A percentile compares a stretch with the other conserved stretches of the same genome.
Evolutionary conservation across 2,113 vertebrate genomes (phyloP).

Genomic region (Perca schrenkii): DNA sequence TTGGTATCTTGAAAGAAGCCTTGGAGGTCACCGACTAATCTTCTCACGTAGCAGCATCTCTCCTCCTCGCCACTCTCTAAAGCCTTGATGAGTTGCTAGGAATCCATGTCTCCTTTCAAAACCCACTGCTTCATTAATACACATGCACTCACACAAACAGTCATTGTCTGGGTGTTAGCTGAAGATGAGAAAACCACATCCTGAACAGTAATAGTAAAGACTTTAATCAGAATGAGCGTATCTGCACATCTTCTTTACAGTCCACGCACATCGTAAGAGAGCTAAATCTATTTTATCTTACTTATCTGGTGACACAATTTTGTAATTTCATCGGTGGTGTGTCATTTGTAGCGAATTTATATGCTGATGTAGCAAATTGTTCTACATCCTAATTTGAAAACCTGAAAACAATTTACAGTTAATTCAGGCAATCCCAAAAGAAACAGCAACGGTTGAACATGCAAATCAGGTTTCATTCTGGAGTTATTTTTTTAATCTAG

Average conservation of each 20-base stretch:
- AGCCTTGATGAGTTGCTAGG: slow-evolving; percentile 68
- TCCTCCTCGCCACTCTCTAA: slow-evolving; percentile 44
- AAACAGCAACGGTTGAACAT: neutral
- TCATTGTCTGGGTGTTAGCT: slow-evolving; percentile 23
- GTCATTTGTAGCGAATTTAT: slow-evolving; percentile 4
- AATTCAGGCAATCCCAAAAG: slow-evolving; percentile 7
- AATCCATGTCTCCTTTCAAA: slow-evolving; percentile 53
- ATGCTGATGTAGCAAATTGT: slow-evolving; percentile 21
- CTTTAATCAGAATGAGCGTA: slow-evolving; percentile 24
- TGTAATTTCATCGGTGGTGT: neutral
- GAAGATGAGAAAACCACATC: slow-evolving; percentile 45
- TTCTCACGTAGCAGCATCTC: slow-evolving; percentile 62
- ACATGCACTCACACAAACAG: slow-evolving; percentile 5
- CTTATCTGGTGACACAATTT: neutral
- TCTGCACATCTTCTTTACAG: slow-evolving; percentile 22
- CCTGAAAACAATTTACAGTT: slow-evolving; percentile 23
- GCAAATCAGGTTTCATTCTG: slow-evolving; percentile 7
- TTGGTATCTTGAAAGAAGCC: slow-evolving; percentile 76
- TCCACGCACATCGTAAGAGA: slow-evolving; percentile 14
- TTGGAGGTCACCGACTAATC: slow-evolving; percentile 74
- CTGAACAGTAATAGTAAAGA: slow-evolving; percentile 17
- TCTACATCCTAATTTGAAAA: neutral
- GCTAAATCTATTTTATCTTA: slow-evolving; percentile 1
- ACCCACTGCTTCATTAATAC: slow-evolving; percentile 64
- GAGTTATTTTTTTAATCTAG: neutral